Conservation (phyloP, 1,140 invertebrate species). For the Bombus waltoni region DNA sequence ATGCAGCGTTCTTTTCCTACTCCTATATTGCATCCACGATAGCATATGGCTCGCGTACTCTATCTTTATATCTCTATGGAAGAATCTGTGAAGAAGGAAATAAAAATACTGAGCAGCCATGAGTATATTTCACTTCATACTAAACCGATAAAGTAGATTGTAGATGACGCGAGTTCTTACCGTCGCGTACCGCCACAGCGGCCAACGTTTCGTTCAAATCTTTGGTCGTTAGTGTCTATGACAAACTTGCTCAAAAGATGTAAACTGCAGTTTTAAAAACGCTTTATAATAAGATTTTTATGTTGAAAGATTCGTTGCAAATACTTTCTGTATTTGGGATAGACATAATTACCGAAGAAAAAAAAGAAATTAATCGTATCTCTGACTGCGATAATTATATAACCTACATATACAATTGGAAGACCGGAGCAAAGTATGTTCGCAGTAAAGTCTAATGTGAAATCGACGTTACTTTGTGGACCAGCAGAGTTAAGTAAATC, state of each 20-base stretch:
- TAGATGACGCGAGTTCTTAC: no score
- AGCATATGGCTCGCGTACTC: no score
- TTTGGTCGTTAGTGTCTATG: background rate
- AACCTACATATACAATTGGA: constrained; percentile 30
- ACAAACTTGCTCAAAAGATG: background rate
- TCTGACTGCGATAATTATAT: background rate
- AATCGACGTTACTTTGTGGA: constrained; percentile 70
- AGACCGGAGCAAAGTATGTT: constrained; percentile 45
- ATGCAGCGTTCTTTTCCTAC: no score
- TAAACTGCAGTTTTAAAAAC: background rate
- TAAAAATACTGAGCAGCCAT: no score
- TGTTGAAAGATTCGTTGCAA: background rate
- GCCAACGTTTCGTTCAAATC: constrained; percentile 14
- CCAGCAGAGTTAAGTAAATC: constrained; percentile 66
- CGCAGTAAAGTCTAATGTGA: constrained; percentile 40
- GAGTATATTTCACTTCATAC: no score
- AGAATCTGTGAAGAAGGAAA: no score
- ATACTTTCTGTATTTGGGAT: background rate
- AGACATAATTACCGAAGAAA: background rate
- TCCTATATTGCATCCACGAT: no score
- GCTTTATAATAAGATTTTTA: background rate
- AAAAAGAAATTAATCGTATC: background rate
- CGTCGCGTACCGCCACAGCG: no score
- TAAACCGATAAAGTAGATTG: no score
- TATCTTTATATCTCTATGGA: no score